Evolutionary conservation across 2,888 invertebrate genomes (phyloP), one percentile per base, ranked within the genome.

Genomic region (Cosmia pyralina): DNA sequence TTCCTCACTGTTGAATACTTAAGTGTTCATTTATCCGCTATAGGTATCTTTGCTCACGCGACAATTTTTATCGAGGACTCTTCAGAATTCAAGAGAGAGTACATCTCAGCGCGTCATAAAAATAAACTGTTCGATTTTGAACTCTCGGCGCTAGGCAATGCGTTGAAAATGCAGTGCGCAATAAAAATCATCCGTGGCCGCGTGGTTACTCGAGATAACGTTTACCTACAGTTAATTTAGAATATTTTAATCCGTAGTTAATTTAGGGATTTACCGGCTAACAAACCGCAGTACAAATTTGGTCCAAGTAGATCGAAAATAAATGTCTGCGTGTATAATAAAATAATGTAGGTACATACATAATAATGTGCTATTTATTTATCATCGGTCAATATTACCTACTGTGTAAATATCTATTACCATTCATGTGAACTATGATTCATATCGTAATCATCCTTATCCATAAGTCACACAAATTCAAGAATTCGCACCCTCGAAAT

Each of bases 401-500:
- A 52, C 10, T 57, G 34, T 15, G 41, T 50, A 11, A 28, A 53
- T 41, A 63, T 10, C 13, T 48, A 64, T 50, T 58, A 58, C 44
- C 3, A 59, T 59, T 41, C 4, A 53, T 46, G 62, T 38, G n/a
- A 19, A 44, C 0, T n/a, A 70, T 64, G 71, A 78, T 52, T 78
- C 67, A 78, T 44, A 28, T 41, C 10, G 15, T 41, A 57, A 72
- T 44, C 41, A 28, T 28, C 4, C 4, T 34, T 4, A 66, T 53
- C 66, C 28, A 77, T 69, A 79, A 60, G 57, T 63, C 66, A 75
- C 55, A 50, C n/a, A 72, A 46, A 48, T 65, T 60, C 17, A 22
- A 69, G 55, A 72, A 82, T 57, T 68, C 34, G 28, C 46, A 44
- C 22, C 19, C 5, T 50, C 41, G 65, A 74, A 82, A 77, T 62